Evolutionary conservation across 2,113 vertebrate species (phyloP).

Genomic region (Delphinus delphis): DNA sequence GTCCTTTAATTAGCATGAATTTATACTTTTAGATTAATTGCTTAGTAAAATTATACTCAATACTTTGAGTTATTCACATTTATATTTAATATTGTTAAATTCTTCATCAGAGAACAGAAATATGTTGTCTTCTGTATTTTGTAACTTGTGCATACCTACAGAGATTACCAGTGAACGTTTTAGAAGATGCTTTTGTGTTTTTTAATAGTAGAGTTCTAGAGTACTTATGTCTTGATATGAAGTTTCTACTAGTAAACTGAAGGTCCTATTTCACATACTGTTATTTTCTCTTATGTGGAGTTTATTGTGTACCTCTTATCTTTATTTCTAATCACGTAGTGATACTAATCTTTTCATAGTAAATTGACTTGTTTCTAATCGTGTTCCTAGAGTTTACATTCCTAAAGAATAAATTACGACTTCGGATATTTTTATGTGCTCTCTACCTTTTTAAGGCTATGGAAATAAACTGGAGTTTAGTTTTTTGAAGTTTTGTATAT

Average conservation of each 20-base stretch:
- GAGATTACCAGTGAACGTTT: conserved; percentile 53
- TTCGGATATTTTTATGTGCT: conserved; percentile 73
- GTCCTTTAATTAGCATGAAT: conserved; percentile 53
- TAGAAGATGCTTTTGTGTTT: conserved; percentile 48
- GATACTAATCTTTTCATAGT: conserved; percentile 72
- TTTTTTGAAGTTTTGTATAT: conserved; percentile 71
- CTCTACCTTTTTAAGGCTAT: conserved; percentile 59
- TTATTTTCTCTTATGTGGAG: conserved; percentile 42
- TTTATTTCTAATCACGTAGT: conserved; percentile 49
- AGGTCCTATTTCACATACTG: conserved; percentile 46
- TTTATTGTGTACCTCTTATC: neutral
- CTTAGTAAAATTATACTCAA: conserved; percentile 47
- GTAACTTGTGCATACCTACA: conserved; percentile 51
- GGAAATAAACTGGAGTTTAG: conserved; percentile 81
- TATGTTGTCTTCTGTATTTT: conserved; percentile 63
- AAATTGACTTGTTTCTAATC: conserved; percentile 68
- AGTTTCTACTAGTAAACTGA: conserved; percentile 28
- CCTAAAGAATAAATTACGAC: conserved; percentile 69
- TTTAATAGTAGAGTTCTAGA: conserved; percentile 36
- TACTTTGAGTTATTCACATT: conserved; percentile 49
- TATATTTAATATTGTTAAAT: conserved; percentile 61
- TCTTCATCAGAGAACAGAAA: conserved; percentile 62
- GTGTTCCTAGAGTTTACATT: conserved; percentile 77
- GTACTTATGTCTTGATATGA: conserved; percentile 17
- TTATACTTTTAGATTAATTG: conserved; percentile 66